Evolutionary conservation across 2,888 invertebrate genomes (phyloP), one percentile per base, ranked within the genome.

Genomic region (Trichogramma dendrolimi): DNA sequence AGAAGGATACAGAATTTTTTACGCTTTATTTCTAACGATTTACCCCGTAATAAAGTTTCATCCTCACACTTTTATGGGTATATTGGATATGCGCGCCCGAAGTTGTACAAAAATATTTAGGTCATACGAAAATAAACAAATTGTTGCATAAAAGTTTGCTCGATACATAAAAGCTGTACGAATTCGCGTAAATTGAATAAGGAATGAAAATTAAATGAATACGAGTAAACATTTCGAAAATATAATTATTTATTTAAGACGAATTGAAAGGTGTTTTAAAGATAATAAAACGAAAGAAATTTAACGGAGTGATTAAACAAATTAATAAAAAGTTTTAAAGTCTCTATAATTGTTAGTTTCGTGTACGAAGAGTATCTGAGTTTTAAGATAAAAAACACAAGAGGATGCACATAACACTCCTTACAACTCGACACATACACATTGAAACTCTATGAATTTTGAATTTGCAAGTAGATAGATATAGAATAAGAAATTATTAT

Each of bases 331-430:
- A 50, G 42, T 58, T 47, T 43, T 56, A 55, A 63, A 59, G 53
- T 63, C 58, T 65, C 58, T 62, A 65, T 65, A 62, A 58, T 61
- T 61, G 61, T 63, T 59, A 63, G 59, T 66, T 66, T 63, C 58
- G 63, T 59, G 58, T 66, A 59, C 61, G 61, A 66, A 61, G 2
- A 27, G 27, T 27, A 27, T 2, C 27, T 27, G 27, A 27, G 27
- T 27, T 27, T 27, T 27, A 27, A 27, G 27, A 27, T 27, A 27
- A 27, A 27, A 27, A 27, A 27, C 27, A 27, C 27, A 27, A 27
- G 27, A 27, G 27, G 27, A 27, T 27, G 27, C 27, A 27, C 27
- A 27, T 27, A 27, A 27, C 3, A 27, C 27, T 27, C 27, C 27
- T 27, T 27, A 27, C 27, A 27, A 27, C 27, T 27, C 27, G 27